Base-by-base conservation (phyloP, 2,888 invertebrate genomes). In the Dendrolimus pini region DNA sequence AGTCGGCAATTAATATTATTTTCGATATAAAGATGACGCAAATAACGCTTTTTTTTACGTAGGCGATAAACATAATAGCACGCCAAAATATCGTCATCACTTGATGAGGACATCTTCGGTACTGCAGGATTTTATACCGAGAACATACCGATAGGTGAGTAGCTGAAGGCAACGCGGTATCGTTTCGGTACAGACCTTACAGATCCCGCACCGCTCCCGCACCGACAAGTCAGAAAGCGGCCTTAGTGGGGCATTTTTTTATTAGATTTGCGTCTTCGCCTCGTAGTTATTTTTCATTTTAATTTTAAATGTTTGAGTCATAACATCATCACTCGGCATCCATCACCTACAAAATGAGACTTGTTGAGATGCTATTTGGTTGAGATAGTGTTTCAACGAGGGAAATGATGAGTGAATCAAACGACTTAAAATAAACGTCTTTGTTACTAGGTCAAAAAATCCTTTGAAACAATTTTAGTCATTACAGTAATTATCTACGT, bases 141-240 rank as follows among this genome's bases (percentile, higher is more conserved):
- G 55, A 55, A 55, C 30, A 55, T 55, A 55, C 1, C 55, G 55
- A 55, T 55, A 55, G 41, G 55, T 6, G 14, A 55, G 55, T 55
- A 55, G 41, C 55, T 55, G 55, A 55, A 14, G 55, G 42, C 55
- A 55, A 41, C 1, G 55, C 55, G 30, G 55, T 55, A 55, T 41
- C 55, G 55, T 55, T 55, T 55, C 41, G 55, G 55, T 55, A 6
- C 55, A 55, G 55, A 55, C 55, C 55, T 55, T 41, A 55, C 55
- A 18, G 55, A 55, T 54, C 54, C 54, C 54, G 54, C 54, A 54
- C 54, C 18, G n/a, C 18, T 42, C 42, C 42, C 42, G 42, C 42
- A 42, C 42, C 42, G 54, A 9, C 13, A 54, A 54, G 13, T 13
- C 13, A 54, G 18, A 54, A 54, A 14, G 54, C 42, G 42, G 42